A percentile compares a stretch with the other conserved stretches of the same genome.
These are phyloP conservation scores for Riparia riparia DNA, from an alignment of 2,113 vertebrate genomes.

Conservation along the genomic window DNA sequence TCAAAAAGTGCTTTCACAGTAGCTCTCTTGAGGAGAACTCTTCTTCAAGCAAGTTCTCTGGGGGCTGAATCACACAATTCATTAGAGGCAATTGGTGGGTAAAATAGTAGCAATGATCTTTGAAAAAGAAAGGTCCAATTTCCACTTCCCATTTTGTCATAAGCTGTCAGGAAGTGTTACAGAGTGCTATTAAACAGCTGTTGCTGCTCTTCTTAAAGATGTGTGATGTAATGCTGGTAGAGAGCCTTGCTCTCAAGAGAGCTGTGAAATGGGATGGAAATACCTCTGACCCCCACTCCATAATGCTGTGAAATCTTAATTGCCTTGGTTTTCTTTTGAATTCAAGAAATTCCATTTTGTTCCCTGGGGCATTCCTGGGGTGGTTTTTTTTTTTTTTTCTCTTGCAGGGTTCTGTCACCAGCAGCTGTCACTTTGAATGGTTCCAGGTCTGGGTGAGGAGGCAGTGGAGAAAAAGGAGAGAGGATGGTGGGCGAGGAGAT, in stretches of 20 bases:
- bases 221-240: neutral
- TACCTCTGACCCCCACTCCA: neutral
- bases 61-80: neutral
- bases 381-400: neutral
- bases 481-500: neutral
- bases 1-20: neutral
- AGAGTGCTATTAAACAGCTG: neutral
- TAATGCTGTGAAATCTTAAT: neutral
- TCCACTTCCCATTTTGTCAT: conserved; percentile 29
- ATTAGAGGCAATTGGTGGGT: neutral
- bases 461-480: neutral
- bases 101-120: conserved; percentile 10
- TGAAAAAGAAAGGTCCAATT: neutral
- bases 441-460: neutral
- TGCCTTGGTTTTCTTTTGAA: neutral
- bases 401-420: neutral
- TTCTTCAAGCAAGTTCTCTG: neutral
- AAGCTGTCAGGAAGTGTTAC: conserved; percentile 1
- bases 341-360: neutral
- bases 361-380: neutral
- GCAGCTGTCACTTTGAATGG: neutral
- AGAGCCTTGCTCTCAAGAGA: neutral
- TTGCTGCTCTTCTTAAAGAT: neutral
- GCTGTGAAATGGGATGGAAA: neutral
- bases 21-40: neutral